Evolutionary conservation across 2,797 vertebrate species (phyloP).

Genomic region (Triplophysa yarkandensis): DNA sequence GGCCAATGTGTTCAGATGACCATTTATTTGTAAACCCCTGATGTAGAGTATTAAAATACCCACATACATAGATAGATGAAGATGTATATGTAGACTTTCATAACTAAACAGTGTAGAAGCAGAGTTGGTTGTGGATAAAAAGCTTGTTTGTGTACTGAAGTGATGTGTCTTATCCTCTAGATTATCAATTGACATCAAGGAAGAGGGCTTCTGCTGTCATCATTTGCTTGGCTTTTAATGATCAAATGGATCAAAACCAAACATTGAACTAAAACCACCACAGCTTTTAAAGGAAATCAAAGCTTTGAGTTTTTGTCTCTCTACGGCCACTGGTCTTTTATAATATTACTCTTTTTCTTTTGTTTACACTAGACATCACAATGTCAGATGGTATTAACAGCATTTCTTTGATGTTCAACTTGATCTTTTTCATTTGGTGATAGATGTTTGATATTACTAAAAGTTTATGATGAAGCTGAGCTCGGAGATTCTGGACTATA

Average conservation of each 20-base stretch:
- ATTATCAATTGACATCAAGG: conserved; percentile 37
- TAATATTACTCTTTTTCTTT: background rate
- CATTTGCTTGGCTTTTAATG: conserved; percentile 19
- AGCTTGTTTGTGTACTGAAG: background rate
- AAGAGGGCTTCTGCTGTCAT: conserved; percentile 14
- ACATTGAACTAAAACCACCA: conserved; percentile 29
- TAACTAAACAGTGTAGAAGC: background rate
- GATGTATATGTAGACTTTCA: too few species aligned
- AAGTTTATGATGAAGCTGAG: background rate
- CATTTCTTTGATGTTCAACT: conserved; percentile 11
- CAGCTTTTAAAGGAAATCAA: conserved; percentile 16
- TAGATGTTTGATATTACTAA: background rate
- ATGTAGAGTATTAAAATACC: too few species aligned
- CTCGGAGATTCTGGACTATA: conserved; percentile 6
- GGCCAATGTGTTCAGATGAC: too few species aligned
- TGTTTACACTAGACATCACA: conserved; percentile 24
- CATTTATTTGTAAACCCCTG: too few species aligned
- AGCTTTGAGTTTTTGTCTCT: conserved; percentile 13
- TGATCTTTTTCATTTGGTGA: conserved; percentile 19
- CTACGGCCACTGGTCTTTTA: conserved; percentile 2
- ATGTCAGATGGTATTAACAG: background rate
- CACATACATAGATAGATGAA: too few species aligned
- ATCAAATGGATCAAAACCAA: conserved; percentile 44
- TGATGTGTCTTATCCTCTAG: conserved; percentile 38
- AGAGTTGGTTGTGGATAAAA: background rate